These are phyloP conservation scores for Tenthredo scrophulariae DNA, from an alignment of 2,888 invertebrate genomes.

Conservation along the genomic window DNA sequence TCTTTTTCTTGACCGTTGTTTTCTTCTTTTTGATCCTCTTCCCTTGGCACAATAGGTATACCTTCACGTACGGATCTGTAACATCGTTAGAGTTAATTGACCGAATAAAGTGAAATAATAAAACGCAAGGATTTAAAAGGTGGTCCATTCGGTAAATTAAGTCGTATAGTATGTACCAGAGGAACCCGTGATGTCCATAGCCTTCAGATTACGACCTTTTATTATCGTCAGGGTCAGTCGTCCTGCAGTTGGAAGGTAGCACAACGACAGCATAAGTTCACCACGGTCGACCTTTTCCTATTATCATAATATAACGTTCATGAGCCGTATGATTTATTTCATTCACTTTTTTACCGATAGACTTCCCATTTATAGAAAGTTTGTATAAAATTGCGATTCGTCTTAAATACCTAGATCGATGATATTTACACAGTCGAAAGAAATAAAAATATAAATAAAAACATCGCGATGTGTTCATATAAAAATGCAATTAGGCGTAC, in stretches of 20 bases:
- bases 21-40: constrained; percentile 96
- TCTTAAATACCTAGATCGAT: background rate
- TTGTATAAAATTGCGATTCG: background rate
- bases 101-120: background rate
- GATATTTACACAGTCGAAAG: background rate
- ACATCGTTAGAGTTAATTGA: constrained; percentile 55
- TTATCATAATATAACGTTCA: constrained; percentile 58
- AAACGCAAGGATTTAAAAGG: background rate
- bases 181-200: constrained; percentile 96
- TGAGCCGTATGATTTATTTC: constrained; percentile 56
- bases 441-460: background rate
- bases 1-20: constrained; percentile 93
- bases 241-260: constrained; percentile 94
- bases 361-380: background rate
- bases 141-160: background rate
- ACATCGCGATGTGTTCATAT: background rate
- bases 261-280: constrained; percentile 94
- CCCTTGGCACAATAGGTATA: constrained; percentile 91
- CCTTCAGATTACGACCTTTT: constrained; percentile 93
- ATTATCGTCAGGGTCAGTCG: constrained; percentile 94
- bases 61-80: constrained; percentile 96
- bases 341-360: constrained; percentile 42
- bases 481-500: background rate
- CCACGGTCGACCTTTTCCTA: constrained; percentile 93
- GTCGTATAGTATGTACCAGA: constrained; percentile 84